Evolutionary conservation across 2,888 invertebrate genomes (phyloP), one percentile per base, ranked within the genome.

Genomic region (Strigamia maritima): DNA sequence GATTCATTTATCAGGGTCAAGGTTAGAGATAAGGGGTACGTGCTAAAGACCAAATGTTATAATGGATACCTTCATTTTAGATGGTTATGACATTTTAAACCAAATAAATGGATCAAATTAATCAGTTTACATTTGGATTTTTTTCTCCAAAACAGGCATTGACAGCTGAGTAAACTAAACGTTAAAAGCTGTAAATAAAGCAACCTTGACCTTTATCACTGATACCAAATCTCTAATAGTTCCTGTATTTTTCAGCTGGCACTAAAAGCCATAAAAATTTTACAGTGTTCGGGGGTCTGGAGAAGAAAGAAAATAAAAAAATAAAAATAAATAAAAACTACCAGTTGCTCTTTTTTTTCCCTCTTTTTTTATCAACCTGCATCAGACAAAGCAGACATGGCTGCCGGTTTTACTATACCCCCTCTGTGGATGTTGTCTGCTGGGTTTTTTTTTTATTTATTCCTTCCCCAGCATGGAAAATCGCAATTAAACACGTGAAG

Each of bases 171-270:
- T 60, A 60, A 60, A 60, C 24, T 4, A 1, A 44, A 16, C 16
- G 16, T 10, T 14, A 44, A 44, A 44, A 60, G 16, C 19, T 60
- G 60, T 60, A 24, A 60, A 60, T 60, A 60, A 60, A 60, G 24
- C 24, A 70, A 28, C 70, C 70, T 70, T 70, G 70, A 70, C 70
- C 70, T 70, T 70, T 70, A 70, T 28, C 28, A 70, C 28, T 70
- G 70, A 70, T 70, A 70, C 24, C 70, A 70, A 26, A 70, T 70
- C 70, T 70, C 26, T 12, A 54, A 70, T 70, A 70, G 70, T 70
- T 70, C 70, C 70, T 70, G 60, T 70, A 26, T 70, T 16, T 8
- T 26, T 70, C 28, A 70, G 16, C 70, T 70, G 70, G 26, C 70
- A 70, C 70, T 19, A 19, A 26, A 70, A 28, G 26, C 26, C 1